Conservation (phyloP, 2,113 vertebrate genomes). For the Salvelinus fontinalis region DNA sequence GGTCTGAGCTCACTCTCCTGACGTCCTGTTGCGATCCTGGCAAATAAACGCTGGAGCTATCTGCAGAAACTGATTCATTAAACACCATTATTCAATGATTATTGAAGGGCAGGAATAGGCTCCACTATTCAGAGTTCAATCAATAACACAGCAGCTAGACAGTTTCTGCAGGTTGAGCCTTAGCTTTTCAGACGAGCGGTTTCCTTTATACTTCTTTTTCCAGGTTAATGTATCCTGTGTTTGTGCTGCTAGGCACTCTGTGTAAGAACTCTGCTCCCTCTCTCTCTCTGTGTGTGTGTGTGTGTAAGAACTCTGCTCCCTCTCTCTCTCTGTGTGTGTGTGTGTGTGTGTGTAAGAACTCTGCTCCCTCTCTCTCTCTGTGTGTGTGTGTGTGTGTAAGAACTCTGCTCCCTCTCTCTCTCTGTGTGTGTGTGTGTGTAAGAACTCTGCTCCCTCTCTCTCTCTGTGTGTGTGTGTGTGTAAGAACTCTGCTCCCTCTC, state of each 20-base stretch:
- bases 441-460: too few relatives aligned
- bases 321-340: not conserved
- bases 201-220: not conserved
- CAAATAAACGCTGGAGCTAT: too few relatives aligned
- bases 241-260: conserved; percentile 1
- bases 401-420: too few relatives aligned
- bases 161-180: not conserved
- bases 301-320: not conserved
- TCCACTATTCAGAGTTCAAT: not conserved
- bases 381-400: too few relatives aligned
- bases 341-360: too few relatives aligned
- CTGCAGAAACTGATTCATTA: not conserved
- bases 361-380: too few relatives aligned
- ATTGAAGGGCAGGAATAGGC: not conserved
- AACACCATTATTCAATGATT: not conserved
- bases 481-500: too few relatives aligned
- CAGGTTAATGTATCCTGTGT: conserved; percentile 23
- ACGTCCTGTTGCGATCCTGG: too few relatives aligned
- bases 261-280: not conserved
- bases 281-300: not conserved
- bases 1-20: too few relatives aligned
- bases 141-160: not conserved
- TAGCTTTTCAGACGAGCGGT: not conserved
- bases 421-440: too few relatives aligned
- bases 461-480: too few relatives aligned